Conservation (phyloP, 2,113 vertebrate species). For the Oriolus oriolus region DNA sequence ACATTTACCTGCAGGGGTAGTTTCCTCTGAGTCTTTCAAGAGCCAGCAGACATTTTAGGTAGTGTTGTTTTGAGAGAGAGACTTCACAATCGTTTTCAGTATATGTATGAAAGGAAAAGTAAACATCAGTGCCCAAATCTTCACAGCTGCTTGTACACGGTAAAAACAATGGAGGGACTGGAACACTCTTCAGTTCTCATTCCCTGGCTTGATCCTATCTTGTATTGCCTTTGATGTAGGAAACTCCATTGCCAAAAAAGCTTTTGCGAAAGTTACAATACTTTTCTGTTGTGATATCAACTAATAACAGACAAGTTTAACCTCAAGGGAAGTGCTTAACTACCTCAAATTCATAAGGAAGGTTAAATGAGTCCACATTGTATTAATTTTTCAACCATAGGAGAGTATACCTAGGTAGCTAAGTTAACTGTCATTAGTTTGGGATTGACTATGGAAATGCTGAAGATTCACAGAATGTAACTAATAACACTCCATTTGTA, state of each 20-base stretch:
- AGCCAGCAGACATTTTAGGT: neutral
- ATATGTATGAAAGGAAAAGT: neutral
- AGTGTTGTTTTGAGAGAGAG: neutral
- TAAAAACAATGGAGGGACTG: neutral
- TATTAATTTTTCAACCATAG: neutral
- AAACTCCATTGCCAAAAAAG: neutral
- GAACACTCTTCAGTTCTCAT: neutral
- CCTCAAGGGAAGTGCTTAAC: neutral
- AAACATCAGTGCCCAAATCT: neutral
- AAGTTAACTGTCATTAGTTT: neutral
- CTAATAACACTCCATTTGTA: neutral
- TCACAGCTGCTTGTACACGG: neutral
- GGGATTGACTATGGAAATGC: neutral
- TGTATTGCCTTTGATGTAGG: neutral
- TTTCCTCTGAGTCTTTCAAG: neutral
- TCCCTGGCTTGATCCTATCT: conserved; percentile 1
- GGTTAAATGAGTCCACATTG: neutral
- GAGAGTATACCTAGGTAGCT: neutral
- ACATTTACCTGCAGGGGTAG: neutral
- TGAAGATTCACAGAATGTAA: neutral
- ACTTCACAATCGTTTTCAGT: neutral
- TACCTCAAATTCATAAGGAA: neutral
- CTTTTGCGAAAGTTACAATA: neutral
- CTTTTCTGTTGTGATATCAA: neutral
- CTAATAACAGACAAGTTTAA: neutral